Evolutionary conservation across 2,888 invertebrate species (phyloP).

Genomic region (Caenorhabditis parvicauda): DNA sequence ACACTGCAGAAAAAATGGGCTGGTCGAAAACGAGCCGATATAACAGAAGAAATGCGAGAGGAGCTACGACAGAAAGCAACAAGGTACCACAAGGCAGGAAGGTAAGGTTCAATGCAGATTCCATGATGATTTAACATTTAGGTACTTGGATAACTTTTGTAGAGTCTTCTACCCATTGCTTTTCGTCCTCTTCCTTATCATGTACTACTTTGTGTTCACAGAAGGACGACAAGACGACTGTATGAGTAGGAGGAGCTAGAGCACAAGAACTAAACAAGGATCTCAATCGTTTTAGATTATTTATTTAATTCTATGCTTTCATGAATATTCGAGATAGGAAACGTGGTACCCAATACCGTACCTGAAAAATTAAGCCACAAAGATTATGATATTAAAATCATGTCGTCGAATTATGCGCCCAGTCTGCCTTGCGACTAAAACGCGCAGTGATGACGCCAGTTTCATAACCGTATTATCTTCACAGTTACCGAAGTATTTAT

Average conservation of each 20-base stretch:
- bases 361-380: no score
- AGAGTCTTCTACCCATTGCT: slow-evolving; percentile 59
- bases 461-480: no score
- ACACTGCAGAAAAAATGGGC: slow-evolving; percentile 55
- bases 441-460: no score
- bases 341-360: no score
- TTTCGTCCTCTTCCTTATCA: slow-evolving; percentile 58
- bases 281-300: neutral
- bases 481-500: no score
- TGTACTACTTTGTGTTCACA: slow-evolving; percentile 62
- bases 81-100: slow-evolving; percentile 58
- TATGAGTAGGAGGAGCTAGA: slow-evolving; percentile 29
- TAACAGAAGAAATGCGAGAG: slow-evolving; percentile 56
- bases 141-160: slow-evolving; percentile 57
- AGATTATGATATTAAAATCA: no score
- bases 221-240: slow-evolving; percentile 56
- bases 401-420: no score
- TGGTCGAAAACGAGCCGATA: slow-evolving; percentile 49
- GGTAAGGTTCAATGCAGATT: slow-evolving; percentile 14
- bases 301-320: neutral
- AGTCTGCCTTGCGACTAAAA: no score
- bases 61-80: slow-evolving; percentile 53
- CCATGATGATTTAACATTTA: slow-evolving; percentile 8
- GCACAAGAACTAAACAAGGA: neutral
- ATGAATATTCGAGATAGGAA: no score